Base-by-base conservation (phyloP, 2,113 vertebrate species). In the Notothenia rossii region DNA sequence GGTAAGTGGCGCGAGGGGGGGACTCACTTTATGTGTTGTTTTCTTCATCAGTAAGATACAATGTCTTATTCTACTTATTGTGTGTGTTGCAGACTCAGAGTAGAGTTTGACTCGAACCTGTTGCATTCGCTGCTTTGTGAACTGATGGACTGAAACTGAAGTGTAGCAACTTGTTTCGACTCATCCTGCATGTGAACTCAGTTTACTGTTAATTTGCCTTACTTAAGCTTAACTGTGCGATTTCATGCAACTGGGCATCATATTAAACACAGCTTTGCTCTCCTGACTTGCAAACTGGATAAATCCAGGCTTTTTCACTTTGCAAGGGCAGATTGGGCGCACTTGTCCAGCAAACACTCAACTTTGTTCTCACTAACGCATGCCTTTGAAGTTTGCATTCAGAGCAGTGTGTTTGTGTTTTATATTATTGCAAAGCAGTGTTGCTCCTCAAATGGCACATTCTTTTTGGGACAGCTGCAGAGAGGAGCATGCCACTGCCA, bases 1-100 rank as follows among this genome's bases (percentile, higher is more conserved):
- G 95, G 95, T 95, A 86, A 93, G 93, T 79, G 43, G 46, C 53
- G 54, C 64, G 9, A 11, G 69, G 9, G 53, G 59, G 10, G 22
- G 17, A 54, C 15, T 51, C 36, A 40, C 17, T 62, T 33, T 33
- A 7, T 8, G 10, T 2, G 2, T 25, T 14, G 4, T 53, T 45
- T 62, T 29, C 13, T 54, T 18, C 12, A 10, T 45, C 7, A 20
- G 8, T 5, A 9, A 40, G 1, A 43, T 3, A 0, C 1, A 3
- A 40, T 59, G 22, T 36, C 13, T 0, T 45, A 36, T 56, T 18
- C 2, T 18, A 6, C 3, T 0, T 1, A 15, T 71, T 20, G 9
- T 4, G 9, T 4, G 46, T 45, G 7, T 8, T 33, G 12, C n/a
- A 6, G 17, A 1, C 14, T 10, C 3, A 18, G 7, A 20, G 5